These are phyloP conservation scores for Caenorhabditis tropicalis DNA, from an alignment of 1,140 invertebrate species.

Conservation along the genomic window DNA sequence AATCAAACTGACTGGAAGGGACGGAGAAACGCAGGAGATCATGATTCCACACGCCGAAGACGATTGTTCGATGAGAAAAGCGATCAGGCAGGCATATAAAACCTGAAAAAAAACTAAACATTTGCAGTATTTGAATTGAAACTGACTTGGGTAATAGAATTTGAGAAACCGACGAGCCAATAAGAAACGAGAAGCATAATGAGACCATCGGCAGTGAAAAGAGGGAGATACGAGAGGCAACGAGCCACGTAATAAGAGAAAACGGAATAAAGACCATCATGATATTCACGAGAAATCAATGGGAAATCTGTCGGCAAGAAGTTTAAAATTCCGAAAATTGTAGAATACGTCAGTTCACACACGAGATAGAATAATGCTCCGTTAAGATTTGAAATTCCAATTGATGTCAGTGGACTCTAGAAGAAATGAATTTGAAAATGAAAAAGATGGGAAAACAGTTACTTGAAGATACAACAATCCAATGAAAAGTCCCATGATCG, in stretches of 20 bases:
- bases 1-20: conserved; percentile 60
- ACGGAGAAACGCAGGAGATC: conserved; percentile 65
- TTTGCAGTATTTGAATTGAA: background rate
- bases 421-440: background rate
- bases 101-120: conserved; percentile 44
- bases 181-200: conserved; percentile 65
- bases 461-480: conserved; percentile 72
- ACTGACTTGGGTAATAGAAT: conserved; percentile 54
- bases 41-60: conserved; percentile 70
- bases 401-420: conserved; percentile 48
- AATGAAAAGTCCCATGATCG: conserved; percentile 72
- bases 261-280: conserved; percentile 50
- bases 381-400: conserved; percentile 73
- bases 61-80: conserved; percentile 69
- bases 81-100: conserved; percentile 55
- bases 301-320: conserved; percentile 68
- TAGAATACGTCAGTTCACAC: conserved; percentile 64
- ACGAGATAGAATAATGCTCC: conserved; percentile 73
- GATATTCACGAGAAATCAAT: conserved; percentile 60
- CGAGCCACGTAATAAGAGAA: conserved; percentile 64
- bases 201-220: conserved; percentile 69
- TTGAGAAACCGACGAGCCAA: conserved; percentile 66
- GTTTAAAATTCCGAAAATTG: conserved; percentile 60
- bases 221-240: conserved; percentile 67
- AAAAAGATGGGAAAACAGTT: background rate